A percentile compares a stretch with the other conserved stretches of the same genome.
These are phyloP conservation scores for Amphimallon solstitiale DNA, from an alignment of 2,888 invertebrate species.

Conservation along the genomic window DNA sequence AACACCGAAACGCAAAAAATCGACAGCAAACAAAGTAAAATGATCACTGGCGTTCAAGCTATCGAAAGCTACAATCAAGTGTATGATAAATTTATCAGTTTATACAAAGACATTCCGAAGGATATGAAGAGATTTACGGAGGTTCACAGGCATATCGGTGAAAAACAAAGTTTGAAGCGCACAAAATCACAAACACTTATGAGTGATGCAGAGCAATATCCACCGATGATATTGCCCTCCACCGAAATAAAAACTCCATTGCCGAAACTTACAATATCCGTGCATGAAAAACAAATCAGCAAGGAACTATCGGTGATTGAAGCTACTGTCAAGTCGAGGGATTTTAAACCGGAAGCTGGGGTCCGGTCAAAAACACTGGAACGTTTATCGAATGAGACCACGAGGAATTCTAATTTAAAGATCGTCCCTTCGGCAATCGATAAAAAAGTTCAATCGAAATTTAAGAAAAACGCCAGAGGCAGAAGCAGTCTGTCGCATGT, in stretches of 20 bases:
- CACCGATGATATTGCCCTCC: constrained; percentile 11
- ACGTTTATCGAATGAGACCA: constrained; percentile 1
- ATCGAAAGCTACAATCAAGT: constrained; percentile 25
- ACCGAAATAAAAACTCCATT: neutral
- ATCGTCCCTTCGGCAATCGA: constrained; percentile 7
- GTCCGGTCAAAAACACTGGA: neutral
- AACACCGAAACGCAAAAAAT: neutral
- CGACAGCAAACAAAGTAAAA: constrained; percentile 16
- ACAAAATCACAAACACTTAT: neutral
- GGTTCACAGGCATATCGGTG: neutral
- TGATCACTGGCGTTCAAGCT: constrained; percentile 18
- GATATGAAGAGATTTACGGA: constrained; percentile 25
- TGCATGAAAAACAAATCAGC: neutral
- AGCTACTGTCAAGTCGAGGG: neutral
- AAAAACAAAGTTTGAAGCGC: constrained; percentile 4
- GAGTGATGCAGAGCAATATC: neutral
- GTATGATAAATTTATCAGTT: constrained; percentile 20
- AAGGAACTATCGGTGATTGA: neutral
- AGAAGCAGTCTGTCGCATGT: neutral
- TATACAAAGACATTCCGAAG: constrained; percentile 16
- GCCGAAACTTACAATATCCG: neutral
- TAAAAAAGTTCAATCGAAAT: constrained; percentile 6
- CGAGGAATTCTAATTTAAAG: neutral
- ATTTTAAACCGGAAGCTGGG: neutral
- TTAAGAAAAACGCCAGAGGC: neutral